Evolutionary conservation across 2,888 invertebrate species (phyloP).

Genomic region (Scaptomyza tumidula): DNA sequence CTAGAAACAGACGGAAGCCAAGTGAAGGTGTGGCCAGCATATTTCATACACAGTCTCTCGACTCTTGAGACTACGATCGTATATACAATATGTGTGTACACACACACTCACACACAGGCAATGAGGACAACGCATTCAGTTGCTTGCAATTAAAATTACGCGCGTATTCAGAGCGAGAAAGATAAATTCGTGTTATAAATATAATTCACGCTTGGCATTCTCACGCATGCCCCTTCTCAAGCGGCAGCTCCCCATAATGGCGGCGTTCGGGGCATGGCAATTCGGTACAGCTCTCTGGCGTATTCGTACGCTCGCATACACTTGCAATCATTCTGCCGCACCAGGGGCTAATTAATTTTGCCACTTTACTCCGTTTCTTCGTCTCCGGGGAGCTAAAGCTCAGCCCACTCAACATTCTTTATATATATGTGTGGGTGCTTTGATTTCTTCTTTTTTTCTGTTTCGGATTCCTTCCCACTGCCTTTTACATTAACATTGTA

Average conservation of each 20-base stretch:
- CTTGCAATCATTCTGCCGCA: constrained; percentile 76
- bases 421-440: constrained; percentile 51
- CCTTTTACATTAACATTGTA: constrained; percentile 29
- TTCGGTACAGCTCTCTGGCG: constrained; percentile 51
- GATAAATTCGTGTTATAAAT: constrained; percentile 77
- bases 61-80: constrained; percentile 15
- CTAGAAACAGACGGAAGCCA: constrained; percentile 2
- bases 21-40: constrained; percentile 50
- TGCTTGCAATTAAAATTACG: constrained; percentile 79
- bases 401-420: too few relatives aligned
- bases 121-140: constrained; percentile 37
- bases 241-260: constrained; percentile 8
- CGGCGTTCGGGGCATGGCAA: constrained; percentile 27
- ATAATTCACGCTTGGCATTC: constrained; percentile 64
- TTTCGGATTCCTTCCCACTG: constrained; percentile 12
- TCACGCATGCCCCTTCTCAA: constrained; percentile 39
- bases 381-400: constrained; percentile 71
- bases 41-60: constrained; percentile 28
- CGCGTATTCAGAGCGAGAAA: constrained; percentile 79
- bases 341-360: constrained; percentile 78
- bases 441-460: constrained; percentile 37
- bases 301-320: constrained; percentile 57
- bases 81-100: background rate
- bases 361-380: constrained; percentile 71
- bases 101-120: background rate